phyloP scores from a whole-genome alignment of 1,140 invertebrate species.

The Phortica variegata region DNA sequence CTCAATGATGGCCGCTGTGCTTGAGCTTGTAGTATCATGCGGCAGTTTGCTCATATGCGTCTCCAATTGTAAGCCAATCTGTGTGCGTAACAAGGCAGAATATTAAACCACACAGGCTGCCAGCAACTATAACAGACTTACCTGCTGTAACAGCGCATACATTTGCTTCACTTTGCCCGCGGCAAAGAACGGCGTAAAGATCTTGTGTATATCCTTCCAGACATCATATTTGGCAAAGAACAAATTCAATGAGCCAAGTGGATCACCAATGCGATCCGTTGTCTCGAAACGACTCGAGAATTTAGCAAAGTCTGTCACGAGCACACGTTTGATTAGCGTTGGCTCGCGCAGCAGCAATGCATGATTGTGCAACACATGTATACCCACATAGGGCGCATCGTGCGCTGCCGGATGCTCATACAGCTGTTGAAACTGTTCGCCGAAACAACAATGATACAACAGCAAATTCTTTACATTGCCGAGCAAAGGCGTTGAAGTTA shows the following conservation, averaged over 20 bases:
- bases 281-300: slow-evolving; percentile 46
- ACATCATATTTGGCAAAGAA: slow-evolving; percentile 41
- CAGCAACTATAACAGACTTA: slow-evolving; percentile 1
- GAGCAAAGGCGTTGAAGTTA: slow-evolving; percentile 32
- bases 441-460: slow-evolving; percentile 32
- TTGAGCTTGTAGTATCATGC: not conserved
- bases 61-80: slow-evolving; percentile 36
- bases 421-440: slow-evolving; percentile 31
- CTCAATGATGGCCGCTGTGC: slow-evolving; percentile 22
- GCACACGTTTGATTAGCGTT: slow-evolving; percentile 59
- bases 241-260: slow-evolving; percentile 40
- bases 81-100: not conserved
- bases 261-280: slow-evolving; percentile 29
- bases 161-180: slow-evolving; percentile 38
- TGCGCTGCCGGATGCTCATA: slow-evolving; percentile 18
- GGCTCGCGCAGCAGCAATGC: slow-evolving; percentile 59
- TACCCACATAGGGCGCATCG: slow-evolving; percentile 44
- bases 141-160: slow-evolving; percentile 33
- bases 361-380: slow-evolving; percentile 58
- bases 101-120: not conserved
- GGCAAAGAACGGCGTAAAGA: slow-evolving; percentile 41
- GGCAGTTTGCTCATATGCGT: slow-evolving; percentile 22
- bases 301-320: slow-evolving; percentile 58
- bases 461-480: slow-evolving; percentile 38
- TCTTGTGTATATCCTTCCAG: slow-evolving; percentile 43